Base-by-base conservation (phyloP, 2,888 invertebrate species). In the Microctonus aethiopoides region DNA sequence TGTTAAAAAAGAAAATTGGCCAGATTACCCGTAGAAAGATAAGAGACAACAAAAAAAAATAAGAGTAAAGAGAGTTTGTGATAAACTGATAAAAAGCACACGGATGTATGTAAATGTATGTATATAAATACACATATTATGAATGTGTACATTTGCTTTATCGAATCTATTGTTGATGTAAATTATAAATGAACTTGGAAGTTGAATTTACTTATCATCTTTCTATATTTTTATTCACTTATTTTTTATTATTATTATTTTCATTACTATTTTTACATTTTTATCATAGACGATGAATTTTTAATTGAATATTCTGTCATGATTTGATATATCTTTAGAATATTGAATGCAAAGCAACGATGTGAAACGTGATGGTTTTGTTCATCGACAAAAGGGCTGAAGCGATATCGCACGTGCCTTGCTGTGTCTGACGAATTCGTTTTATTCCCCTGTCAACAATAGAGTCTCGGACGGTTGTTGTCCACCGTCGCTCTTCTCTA, bases 361-460 rank as follows among this genome's bases (percentile, higher is more conserved):
- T 57, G 72, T 60, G 65, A 65, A 70, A 73, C 62, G 64, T 67
- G 63, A 5, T 57, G 24, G 56, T 29, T 71, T 71, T 73, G 69
- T 71, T 69, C 67, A 64, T 73, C 63, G 54, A 74, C 70, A 74
- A 74, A 72, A 70, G 63, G 68, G 62, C 61, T 59, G 54, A 41
- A 56, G 57, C 70, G 72, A 68, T 74, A 70, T 65, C 60, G 34
- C 65, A 61, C 62, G 60, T 71, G 62, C 68, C 70, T 70, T 68
- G 72, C 70, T 56, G 56, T 68, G 59, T 63, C 70, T 67, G 67
- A 54, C 67, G 67, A 74, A 74, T 72, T 70, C 68, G 68, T 72
- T 74, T 72, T 70, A 74, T 74, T 74, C 67, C 67, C 62, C 36
- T 29, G 16, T 65, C 39, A 66, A 74, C 74, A 74, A 74, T 74